Evolutionary conservation across 2,888 invertebrate species (phyloP).

Genomic region (Lasioglossum villosulum): DNA sequence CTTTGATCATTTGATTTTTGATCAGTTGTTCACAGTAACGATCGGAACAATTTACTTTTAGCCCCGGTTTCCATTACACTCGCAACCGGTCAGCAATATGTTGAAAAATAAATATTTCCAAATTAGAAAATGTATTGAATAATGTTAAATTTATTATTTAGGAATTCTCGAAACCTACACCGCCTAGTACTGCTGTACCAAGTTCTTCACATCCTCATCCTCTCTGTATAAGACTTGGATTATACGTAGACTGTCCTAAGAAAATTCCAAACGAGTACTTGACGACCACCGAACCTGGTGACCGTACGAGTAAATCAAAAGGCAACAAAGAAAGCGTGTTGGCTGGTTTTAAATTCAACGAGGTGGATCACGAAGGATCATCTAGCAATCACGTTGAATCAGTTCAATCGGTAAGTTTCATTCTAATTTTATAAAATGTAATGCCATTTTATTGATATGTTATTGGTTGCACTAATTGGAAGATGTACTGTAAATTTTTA

Average conservation of each 20-base stretch:
- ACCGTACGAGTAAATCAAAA: constrained; percentile 42
- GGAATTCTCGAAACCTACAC: constrained; percentile 80
- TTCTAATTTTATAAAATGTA: neutral
- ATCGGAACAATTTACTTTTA: too few relatives aligned
- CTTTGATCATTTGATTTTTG: too few relatives aligned
- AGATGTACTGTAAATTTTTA: neutral
- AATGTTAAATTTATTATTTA: constrained; percentile 48
- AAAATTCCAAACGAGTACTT: constrained; percentile 92
- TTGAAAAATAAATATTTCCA: neutral
- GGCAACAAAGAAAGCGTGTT: constrained; percentile 61
- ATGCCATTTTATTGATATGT: neutral
- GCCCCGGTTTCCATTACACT: too few relatives aligned
- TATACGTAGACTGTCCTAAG: constrained; percentile 87
- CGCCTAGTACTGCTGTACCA: constrained; percentile 73
- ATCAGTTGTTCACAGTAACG: too few relatives aligned
- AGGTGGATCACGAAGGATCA: constrained; percentile 74
- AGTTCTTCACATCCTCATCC: constrained; percentile 83
- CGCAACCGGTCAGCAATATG: too few relatives aligned
- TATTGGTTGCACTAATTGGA: neutral
- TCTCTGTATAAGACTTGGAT: constrained; percentile 70
- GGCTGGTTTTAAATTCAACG: constrained; percentile 76
- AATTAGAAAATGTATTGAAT: neutral
- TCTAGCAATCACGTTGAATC: constrained; percentile 69
- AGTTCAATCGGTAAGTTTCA: constrained; percentile 56
- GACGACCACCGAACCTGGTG: constrained; percentile 85